phyloP scores from a whole-genome alignment of 2,888 invertebrate species.

The Polydrusus pterygomalis region DNA sequence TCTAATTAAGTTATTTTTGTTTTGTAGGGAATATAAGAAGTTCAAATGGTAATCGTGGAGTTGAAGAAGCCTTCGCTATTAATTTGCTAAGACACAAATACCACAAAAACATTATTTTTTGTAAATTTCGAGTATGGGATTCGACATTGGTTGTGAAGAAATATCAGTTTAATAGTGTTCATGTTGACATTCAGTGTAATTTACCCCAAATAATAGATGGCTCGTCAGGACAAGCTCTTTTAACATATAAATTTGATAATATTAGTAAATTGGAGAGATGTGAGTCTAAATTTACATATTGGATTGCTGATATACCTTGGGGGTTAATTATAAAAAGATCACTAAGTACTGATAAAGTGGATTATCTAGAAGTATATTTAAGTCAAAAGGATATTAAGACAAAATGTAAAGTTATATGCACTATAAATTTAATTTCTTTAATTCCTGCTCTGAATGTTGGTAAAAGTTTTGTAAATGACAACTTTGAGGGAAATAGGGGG shows the following conservation, averaged over 20 bases:
- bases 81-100: neutral
- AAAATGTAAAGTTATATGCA: too few relatives aligned
- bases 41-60: neutral
- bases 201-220: neutral
- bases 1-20: neutral
- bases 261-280: neutral
- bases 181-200: neutral
- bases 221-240: neutral
- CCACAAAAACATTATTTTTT: slow-evolving; percentile 9
- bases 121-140: slow-evolving; percentile 8
- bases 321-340: too few relatives aligned
- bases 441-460: too few relatives aligned
- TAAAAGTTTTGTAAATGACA: too few relatives aligned
- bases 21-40: neutral
- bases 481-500: too few relatives aligned
- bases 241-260: neutral
- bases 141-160: neutral
- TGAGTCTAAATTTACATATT: too few relatives aligned
- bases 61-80: neutral
- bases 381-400: too few relatives aligned
- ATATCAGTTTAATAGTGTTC: neutral
- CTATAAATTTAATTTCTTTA: too few relatives aligned
- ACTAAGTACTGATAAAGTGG: too few relatives aligned
- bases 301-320: too few relatives aligned
- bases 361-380: too few relatives aligned